Evolutionary conservation across 2,797 vertebrate genomes (phyloP), one percentile per base, ranked within the genome.

Genomic region (Falco concolor): DNA sequence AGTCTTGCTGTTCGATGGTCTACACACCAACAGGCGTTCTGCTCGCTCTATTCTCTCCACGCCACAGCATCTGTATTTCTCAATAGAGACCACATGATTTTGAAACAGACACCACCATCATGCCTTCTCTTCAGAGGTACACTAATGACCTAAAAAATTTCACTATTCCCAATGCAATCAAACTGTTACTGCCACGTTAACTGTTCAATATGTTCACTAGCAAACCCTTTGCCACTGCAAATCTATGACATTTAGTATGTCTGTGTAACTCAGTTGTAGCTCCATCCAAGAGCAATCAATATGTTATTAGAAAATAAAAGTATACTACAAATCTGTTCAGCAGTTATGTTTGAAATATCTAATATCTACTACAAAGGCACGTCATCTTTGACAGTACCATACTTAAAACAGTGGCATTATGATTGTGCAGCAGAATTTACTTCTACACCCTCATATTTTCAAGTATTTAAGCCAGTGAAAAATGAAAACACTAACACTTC

Each of bases 21-120:
- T 14, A 4, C 22, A 13, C 1, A 0, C 32, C 20, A 44, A 6
- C 27, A 54, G 34, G 22, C 4, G 1, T 38, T 17, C 64, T 49
- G 54, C 59, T 61, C 36, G 5, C 45, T 38, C 0, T 12, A 13
- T 15, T 4, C 5, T 15, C 56, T 36, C 53, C 5, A 12, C 2
- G 3, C 67, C 32, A 23, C 44, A 27, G 69, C 12, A 0, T 18
- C 21, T 32, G 34, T 9, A 5, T 65, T 70, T 91, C 87, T 64
- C 82, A 82, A 68, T 3, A 77, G 56, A 60, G 27, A 64, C 60
- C 24, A 28, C 30, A 22, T 0, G n/a, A 44, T 36, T 75, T 78
- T 53, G 79, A 72, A 77, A 92, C 14, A 30, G 49, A 19, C 30
- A 6, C 13, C 42, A 40, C 60, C 73, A 78, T 23, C n/a, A 16